These are phyloP conservation scores for Myrmecobius fasciatus DNA, from an alignment of 2,113 vertebrate species.

Conservation along the genomic window DNA sequence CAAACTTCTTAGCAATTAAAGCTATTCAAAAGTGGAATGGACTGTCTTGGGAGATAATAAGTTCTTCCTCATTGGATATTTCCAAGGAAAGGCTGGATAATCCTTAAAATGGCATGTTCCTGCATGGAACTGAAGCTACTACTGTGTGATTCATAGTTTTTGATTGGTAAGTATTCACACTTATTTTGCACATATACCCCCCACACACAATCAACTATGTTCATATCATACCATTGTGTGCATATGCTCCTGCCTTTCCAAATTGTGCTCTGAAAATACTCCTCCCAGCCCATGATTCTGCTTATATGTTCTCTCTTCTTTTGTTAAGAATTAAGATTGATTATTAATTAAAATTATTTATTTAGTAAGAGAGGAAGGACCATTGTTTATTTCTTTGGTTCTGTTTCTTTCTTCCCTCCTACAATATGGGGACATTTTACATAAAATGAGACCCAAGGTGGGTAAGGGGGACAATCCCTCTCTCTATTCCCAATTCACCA, in stretches of 20 bases:
- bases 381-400: background rate
- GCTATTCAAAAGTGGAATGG: too few species aligned
- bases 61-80: background rate
- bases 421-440: background rate
- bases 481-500: too few species aligned
- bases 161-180: background rate
- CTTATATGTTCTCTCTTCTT: background rate
- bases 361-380: background rate
- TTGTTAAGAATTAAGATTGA: background rate
- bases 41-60: background rate
- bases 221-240: background rate
- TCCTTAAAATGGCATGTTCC: background rate
- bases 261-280: background rate
- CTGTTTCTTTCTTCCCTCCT: background rate
- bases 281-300: background rate
- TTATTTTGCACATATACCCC: background rate
- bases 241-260: background rate
- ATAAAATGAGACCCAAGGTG: background rate
- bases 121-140: background rate
- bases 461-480: too few species aligned
- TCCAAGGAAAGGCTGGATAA: background rate
- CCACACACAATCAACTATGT: background rate
- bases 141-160: background rate
- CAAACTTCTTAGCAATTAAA: too few species aligned
- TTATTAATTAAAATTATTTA: too few species aligned